These are phyloP conservation scores for Schizopygopsis pylzovi DNA, from an alignment of 2,797 vertebrate genomes.

Conservation along the genomic window DNA sequence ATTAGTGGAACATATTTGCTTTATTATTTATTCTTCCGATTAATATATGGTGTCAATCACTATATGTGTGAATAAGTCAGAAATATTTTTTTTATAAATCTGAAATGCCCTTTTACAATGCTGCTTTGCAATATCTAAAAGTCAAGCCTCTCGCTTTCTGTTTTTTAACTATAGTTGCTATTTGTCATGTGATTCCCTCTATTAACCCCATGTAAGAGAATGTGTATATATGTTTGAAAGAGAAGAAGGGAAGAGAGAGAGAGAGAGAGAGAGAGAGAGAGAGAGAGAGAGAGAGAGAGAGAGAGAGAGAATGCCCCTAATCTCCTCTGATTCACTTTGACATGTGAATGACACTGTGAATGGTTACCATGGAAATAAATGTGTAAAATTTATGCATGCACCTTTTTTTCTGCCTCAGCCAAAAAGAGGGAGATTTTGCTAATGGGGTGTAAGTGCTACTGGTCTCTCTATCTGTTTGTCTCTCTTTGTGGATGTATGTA, in stretches of 20 bases:
- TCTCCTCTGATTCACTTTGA: constrained; percentile 98
- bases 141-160: not conserved
- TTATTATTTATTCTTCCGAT: not conserved
- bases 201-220: constrained; percentile 39
- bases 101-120: not conserved
- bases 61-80: not conserved
- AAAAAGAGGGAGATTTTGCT: constrained; percentile 90
- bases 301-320: constrained; percentile 83
- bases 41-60: not conserved
- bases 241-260: constrained; percentile 43
- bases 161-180: constrained; percentile 65
- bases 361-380: constrained; percentile 99
- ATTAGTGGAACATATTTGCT: not conserved
- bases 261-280: constrained; percentile 38
- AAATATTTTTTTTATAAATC: not conserved
- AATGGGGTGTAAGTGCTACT: constrained; percentile 85
- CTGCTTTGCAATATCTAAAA: not conserved
- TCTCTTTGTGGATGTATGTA: constrained; percentile 44
- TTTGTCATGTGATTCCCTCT: constrained; percentile 78
- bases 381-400: constrained; percentile 99
- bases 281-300: constrained; percentile 44
- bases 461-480: constrained; percentile 56
- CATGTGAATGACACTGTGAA: constrained; percentile 99
- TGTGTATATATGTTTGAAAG: not conserved
- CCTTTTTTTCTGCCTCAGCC: constrained; percentile 79